Evolutionary conservation across 2,113 vertebrate genomes (phyloP), one percentile per base, ranked within the genome.

Genomic region (Uropsilus gracilis): DNA sequence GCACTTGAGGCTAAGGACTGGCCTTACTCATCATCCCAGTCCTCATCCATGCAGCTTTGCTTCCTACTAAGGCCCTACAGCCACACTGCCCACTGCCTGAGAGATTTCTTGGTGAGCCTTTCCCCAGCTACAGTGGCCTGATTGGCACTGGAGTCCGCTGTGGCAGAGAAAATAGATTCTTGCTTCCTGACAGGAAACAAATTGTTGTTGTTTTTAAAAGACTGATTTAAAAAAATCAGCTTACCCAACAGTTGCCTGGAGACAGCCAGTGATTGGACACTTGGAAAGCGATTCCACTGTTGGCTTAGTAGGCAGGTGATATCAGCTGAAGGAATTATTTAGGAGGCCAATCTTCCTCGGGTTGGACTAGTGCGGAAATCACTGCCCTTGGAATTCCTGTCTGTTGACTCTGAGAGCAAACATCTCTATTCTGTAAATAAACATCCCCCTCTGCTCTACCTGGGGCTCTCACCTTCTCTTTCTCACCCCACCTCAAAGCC

Each of bases 181-280:
- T 95, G 84, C 96, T 76, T 86, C 82, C 94, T 86, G 94, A 95
- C 73, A 90, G 95, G 88, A 97, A 92, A 77, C 77, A 94, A 34
- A 86, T 89, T 69, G 42, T 50, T 93, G 37, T 69, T 95, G 77
- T 66, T 92, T 55, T 91, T 88, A 17, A 3, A 73, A 69, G 91
- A 90, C 55, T 59, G 90, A 95, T 96, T 96, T 96, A 46, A 86
- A 96, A 96, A 95, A 96, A 97, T 90, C 92, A 77, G 92, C 90
- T 95, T 89, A 50, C 32, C 39, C 89, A 66, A 0, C 63, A 75
- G 95, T 96, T 89, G 95, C 95, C 78, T 66, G 42, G 96, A 96
- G 89, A 97, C 66, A 89, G 95, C 57, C 81, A 64, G 86, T 55
- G 96, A 96, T 95, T 97, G 95, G 95, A 71, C 64, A 17, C 77